A percentile compares a stretch with the other conserved stretches of the same genome.
Conservation (phyloP, 2,888 invertebrate genomes). For the Tenthredo notha region DNA sequence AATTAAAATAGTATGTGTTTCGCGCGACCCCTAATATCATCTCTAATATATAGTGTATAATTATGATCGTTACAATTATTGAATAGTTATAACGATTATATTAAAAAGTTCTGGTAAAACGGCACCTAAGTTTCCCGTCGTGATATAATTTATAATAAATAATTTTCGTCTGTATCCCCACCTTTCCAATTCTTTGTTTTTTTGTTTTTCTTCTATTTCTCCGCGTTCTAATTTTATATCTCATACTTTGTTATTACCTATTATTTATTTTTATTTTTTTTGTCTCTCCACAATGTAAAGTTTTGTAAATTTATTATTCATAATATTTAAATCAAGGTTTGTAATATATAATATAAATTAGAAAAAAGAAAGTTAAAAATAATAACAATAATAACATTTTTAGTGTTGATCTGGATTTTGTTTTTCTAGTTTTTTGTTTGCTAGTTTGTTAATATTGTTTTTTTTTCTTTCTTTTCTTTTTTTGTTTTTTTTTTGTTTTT, state of each 20-base stretch:
- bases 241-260: background rate
- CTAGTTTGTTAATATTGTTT: conserved; percentile 54
- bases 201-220: background rate
- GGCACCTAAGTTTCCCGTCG: background rate
- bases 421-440: background rate
- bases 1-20: background rate
- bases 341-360: background rate
- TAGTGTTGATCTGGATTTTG: background rate
- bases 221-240: too few species aligned
- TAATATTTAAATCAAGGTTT: background rate
- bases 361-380: background rate
- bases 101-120: background rate
- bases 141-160: conserved; percentile 18
- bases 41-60: background rate
- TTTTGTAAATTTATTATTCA: background rate
- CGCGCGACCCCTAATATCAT: background rate
- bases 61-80: conserved; percentile 8
- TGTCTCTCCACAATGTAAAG: background rate
- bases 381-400: conserved; percentile 42
- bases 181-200: background rate
- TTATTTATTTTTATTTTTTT: background rate
- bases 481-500: conserved; percentile 39
- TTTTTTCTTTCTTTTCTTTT: conserved; percentile 54
- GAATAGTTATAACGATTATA: background rate
- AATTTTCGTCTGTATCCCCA: background rate